These are phyloP conservation scores for Sipha flava DNA, from an alignment of 1,140 invertebrate species.

Conservation along the genomic window DNA sequence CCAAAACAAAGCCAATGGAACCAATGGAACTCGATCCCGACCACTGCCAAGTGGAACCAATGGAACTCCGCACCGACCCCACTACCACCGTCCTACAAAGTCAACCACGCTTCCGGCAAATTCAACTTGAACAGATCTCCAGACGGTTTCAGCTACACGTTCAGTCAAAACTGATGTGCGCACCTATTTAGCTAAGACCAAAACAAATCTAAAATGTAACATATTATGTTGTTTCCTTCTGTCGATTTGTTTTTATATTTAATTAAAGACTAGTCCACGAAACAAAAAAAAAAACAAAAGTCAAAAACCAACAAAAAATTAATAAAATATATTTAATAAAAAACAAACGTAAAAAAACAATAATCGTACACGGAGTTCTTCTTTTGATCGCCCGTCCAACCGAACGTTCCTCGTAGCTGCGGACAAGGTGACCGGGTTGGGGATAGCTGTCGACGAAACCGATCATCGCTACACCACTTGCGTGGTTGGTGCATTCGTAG, in stretches of 20 bases:
- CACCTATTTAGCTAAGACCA: background rate
- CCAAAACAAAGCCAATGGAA: background rate
- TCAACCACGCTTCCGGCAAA: conserved; percentile 65
- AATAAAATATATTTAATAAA: background rate
- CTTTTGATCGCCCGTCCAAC: too few species aligned
- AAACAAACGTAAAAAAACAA: too few species aligned
- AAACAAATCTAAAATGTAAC: background rate
- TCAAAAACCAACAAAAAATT: background rate
- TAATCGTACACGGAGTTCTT: too few species aligned
- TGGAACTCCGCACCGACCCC: background rate
- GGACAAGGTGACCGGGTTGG: too few species aligned
- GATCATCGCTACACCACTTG: too few species aligned
- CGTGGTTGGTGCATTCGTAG: too few species aligned
- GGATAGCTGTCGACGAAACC: too few species aligned
- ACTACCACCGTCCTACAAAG: background rate
- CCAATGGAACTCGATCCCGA: conserved; percentile 13
- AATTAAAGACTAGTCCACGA: background rate
- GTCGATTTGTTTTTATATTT: conserved; percentile 4
- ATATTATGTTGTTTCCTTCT: background rate
- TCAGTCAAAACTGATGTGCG: conserved; percentile 51
- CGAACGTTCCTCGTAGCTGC: too few species aligned
- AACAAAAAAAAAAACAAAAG: background rate
- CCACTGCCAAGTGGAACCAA: background rate
- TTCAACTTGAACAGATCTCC: conserved; percentile 71
- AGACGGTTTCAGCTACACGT: conserved; percentile 72